Evolutionary conservation across 1,140 invertebrate species (phyloP), one percentile per base, ranked within the genome.

Genomic region (Nasonia vitripennis): DNA sequence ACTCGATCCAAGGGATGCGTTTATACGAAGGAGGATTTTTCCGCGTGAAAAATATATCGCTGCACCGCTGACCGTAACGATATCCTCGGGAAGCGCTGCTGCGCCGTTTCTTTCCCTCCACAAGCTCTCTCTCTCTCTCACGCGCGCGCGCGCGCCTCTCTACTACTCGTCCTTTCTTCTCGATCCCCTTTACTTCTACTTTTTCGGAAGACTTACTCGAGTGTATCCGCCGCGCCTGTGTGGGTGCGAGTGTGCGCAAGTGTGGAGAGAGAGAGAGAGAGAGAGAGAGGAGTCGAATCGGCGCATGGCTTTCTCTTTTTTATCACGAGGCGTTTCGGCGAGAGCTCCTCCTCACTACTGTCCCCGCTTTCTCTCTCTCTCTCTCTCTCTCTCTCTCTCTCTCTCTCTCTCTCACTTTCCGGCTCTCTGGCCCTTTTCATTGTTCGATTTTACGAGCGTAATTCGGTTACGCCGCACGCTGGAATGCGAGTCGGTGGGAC

Each of bases 401-500:
- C 20, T 12, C 31, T 23, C 67, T 70, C 20, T 71, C 62, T 11
- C 31, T 80, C 27, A 27, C 1, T 2, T 27, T 27, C 27, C 27
- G 62, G 5, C 20, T 3, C 17, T 51, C 45, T 51, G 48, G 45
- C 68, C 68, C 45, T 73, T 81, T 81, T 73, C 80, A 81, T 71
- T 73, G 20, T 48, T 73, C 67, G 68, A 74, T 81, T 81, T 71
- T 73, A 73, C 45, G 68, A 81, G 68, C 70, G 70, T 41, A 74
- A 81, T 81, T 81, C 70, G 68, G 80, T 81, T 81, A 71, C 14
- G 37, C 34, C 34, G 34, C 20, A 62, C 37, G n/a, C 74, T 77
- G 37, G 74, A 77, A 77, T 41, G 9, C 73, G 2, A 75, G 17
- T 37, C 34, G 14, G 73, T 45, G 73, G 73, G 73, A 20, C 17